phyloP scores from a whole-genome alignment of 2,888 invertebrate genomes.

The Cephus rjabovi region DNA sequence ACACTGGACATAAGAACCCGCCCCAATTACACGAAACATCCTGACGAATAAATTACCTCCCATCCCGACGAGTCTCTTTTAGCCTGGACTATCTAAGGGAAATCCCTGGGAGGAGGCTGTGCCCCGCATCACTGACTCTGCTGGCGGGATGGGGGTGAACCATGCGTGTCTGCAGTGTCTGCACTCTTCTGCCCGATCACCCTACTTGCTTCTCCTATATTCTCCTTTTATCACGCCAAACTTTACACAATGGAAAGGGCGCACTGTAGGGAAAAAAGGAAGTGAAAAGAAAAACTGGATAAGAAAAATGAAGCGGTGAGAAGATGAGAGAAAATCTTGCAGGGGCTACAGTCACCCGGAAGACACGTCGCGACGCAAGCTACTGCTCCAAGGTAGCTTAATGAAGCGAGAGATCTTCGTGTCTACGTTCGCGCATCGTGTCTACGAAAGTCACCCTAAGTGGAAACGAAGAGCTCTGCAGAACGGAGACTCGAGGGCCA shows the following conservation, averaged over 20 bases:
- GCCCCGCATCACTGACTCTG: too few relatives aligned
- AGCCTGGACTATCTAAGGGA: too few relatives aligned
- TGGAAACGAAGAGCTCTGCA: neutral
- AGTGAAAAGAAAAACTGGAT: neutral
- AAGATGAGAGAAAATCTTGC: conserved; percentile 5
- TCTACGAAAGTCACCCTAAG: neutral
- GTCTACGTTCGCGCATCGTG: neutral
- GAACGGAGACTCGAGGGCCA: conserved; percentile 21
- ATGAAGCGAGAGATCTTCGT: conserved; percentile 3
- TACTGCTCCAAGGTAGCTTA: conserved; percentile 1
- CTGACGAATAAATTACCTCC: neutral
- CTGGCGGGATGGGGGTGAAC: too few relatives aligned
- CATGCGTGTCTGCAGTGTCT: too few relatives aligned
- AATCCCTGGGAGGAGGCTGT: too few relatives aligned
- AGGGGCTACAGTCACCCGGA: too few relatives aligned
- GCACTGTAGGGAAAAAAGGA: too few relatives aligned
- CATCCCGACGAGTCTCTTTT: too few relatives aligned
- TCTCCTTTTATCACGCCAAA: neutral
- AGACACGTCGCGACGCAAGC: too few relatives aligned
- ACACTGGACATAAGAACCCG: neutral
- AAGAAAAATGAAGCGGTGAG: conserved; percentile 2
- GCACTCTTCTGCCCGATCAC: neutral
- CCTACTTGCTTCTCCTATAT: neutral
- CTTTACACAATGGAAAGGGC: too few relatives aligned
- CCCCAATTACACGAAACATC: neutral